Percentiles rank a stretch among this genome's conserved stretches.
These are phyloP conservation scores for Temnothorax nylanderi DNA, from an alignment of 1,140 invertebrate species.

Conservation along the genomic window DNA sequence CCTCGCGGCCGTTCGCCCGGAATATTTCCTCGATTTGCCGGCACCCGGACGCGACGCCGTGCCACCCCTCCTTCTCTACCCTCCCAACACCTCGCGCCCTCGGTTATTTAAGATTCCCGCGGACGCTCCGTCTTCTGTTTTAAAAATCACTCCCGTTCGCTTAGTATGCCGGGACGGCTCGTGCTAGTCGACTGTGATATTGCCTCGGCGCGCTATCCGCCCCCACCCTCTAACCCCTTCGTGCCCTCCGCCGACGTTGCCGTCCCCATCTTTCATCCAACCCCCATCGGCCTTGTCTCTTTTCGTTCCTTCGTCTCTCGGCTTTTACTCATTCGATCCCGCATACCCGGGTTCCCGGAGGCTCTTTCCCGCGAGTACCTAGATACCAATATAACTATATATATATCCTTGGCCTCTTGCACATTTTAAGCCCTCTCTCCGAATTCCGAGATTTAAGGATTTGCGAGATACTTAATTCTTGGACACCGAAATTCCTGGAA, in stretches of 20 bases:
- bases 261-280: not conserved
- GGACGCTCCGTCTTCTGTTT: constrained; percentile 74
- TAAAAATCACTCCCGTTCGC: constrained; percentile 76
- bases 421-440: constrained; percentile 9
- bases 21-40: constrained; percentile 73
- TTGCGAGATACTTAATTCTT: constrained; percentile 7
- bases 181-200: constrained; percentile 80
- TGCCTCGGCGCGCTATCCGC: constrained; percentile 64
- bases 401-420: not conserved
- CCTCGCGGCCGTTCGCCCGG: constrained; percentile 62
- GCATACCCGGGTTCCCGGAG: constrained; percentile 4
- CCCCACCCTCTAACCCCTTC: not conserved
- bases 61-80: not conserved
- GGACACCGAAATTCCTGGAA: not conserved
- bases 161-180: constrained; percentile 75
- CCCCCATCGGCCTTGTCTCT: not conserved
- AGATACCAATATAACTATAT: constrained; percentile 18
- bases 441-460: constrained; percentile 25
- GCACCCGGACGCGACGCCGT: constrained; percentile 5
- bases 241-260: not conserved
- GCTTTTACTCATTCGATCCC: constrained; percentile 63
- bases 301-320: constrained; percentile 48
- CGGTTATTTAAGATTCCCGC: constrained; percentile 78
- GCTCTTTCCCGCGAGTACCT: no score
- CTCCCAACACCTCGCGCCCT: not conserved